Base-by-base conservation (phyloP, 2,113 vertebrate species). In the Fregata magnificens region DNA sequence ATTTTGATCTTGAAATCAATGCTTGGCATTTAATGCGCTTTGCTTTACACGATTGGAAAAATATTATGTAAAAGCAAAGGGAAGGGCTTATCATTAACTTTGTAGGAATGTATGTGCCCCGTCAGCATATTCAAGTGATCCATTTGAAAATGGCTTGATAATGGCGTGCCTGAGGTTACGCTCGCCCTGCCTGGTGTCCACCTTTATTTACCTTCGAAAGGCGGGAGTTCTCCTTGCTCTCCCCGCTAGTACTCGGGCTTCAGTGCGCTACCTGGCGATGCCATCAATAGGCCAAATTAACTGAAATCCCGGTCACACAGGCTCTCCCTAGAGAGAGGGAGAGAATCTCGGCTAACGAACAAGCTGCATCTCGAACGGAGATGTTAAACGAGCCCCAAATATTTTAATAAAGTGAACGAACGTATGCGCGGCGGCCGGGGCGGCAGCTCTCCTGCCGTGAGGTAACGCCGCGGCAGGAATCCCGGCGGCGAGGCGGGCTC, bases 91-190 rank as follows among this genome's bases (percentile, higher is more conserved):
- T 0, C 6, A n/a, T 19, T 28, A 44, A 52, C 36, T 25, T 14
- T 2, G 21, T 16, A 13, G 31, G 9, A 36, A 63, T 2, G 9
- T 3, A 3, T 0, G 21, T 10, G 38, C 17, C 5, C 5, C 3
- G 8, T 34, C 4, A 22, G 29, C 29, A 2, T 2, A 2, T 5
- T n/a, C 9, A 14, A 10, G 12, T 1, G 4, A 21, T 3, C 6
- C 14, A 8, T 16, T 16, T 6, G 13, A 0, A 28, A 58, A 26
- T 0, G 21, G 36, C 9, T 58, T 2, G 22, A 8, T 3, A 4
- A 4, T 0, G 4, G 9, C 1, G 34, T 6, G 20, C 36, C 62
- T 5, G 34, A n/a, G 62, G 36, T 25, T 28, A 3, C 0, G 26
- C 34, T 77, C 2, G 11, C 45, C 24, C 32, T 49, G 49, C 0